Evolutionary conservation across 1,140 invertebrate species (phyloP), one percentile per base, ranked within the genome.

Genomic region (Drosophila seguyi): DNA sequence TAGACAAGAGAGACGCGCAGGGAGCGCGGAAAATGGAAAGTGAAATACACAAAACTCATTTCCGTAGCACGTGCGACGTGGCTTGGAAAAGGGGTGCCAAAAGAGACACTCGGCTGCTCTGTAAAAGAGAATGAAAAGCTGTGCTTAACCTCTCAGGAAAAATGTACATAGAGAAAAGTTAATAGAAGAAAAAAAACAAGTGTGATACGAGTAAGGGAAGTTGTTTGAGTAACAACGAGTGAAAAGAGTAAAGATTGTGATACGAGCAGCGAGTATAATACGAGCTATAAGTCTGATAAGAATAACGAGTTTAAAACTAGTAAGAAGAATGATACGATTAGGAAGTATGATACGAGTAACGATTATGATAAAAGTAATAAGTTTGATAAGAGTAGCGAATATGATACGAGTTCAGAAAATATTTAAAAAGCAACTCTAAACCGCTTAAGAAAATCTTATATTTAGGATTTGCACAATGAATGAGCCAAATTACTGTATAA

Each of bases 41-140:
- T 90, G 84, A 90, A 88, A 90, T 75, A 85, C 77, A 90, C 81
- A 66, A 87, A 87, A 88, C 85, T 88, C 85, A 87, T 87, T 87
- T 87, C 84, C 84, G 84, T 58, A 68, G 76, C 79, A 60, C 71
- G 77, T 62, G 65, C 25, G 48, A 41, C 25, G 22, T 60, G 45
- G 45, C 45, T 27, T 27, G 45, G 45, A n/a, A 55, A 36, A 16
- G 34, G 52, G 20, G 52, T 55, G 34, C 52, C 52, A 55, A 55
- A 55, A 38, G 52, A 55, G 34, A 55, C 52, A 55, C 52, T 55
- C 14, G 52, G 52, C 20, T n/a, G 34, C 20, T n/a, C 34, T n/a
- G 52, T 47, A 58, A 58, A 53, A 42, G 65, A 13, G 69, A 80
- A 81, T 62, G 75, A 79, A 83, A 79, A 74, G 68, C 75, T 79